Evolutionary conservation across 2,888 invertebrate species (phyloP), one percentile per base, ranked within the genome.

Genomic region (Synanthedon andrenaeformis): DNA sequence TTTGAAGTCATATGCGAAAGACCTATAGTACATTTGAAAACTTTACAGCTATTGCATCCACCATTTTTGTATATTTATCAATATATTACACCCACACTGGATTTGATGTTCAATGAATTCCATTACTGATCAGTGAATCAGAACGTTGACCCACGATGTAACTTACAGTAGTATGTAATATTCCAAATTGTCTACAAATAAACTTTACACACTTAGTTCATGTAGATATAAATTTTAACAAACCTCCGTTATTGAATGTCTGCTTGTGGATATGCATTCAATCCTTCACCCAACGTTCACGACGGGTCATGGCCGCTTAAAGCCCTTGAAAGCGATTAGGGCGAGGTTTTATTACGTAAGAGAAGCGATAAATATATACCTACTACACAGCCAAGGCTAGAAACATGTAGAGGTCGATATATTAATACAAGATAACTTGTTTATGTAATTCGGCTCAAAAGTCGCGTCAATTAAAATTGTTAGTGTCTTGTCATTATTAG

Each of bases 271-370:
- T 67, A 69, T 74, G 69, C 70, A 76, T 73, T 69, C 72, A 74
- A 78, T 71, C 70, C 70, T 69, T 64, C 65, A 66, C 62, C 63
- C 68, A 72, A 66, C 74, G 69, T 74, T 70, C 71, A 62, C 69
- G 77, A 56, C 76, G 81, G 85, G 86, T 86, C 86, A 87, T 78
- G 86, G 86, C 83, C 85, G 84, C 85, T 82, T 82, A 77, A 80
- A 74, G 85, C 85, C 86, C 85, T 87, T 85, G 86, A 85, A 83
- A 79, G 75, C 73, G 74, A 78, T 82, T 76, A 72, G 74, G 75
- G 63, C 59, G 65, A 60, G 76, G 69, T 71, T 76, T 73, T 75
- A 76, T 78, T 82, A 68, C 69, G 72, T 58, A 62, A 74, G 75
- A 72, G 71, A 67, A 69, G 72, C 74, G 78, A 74, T 17, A 49